A percentile compares a stretch with the other conserved stretches of the same genome.
Evolutionary conservation across 2,888 invertebrate genomes (phyloP).

Genomic region (Eubasilissa splendida): DNA sequence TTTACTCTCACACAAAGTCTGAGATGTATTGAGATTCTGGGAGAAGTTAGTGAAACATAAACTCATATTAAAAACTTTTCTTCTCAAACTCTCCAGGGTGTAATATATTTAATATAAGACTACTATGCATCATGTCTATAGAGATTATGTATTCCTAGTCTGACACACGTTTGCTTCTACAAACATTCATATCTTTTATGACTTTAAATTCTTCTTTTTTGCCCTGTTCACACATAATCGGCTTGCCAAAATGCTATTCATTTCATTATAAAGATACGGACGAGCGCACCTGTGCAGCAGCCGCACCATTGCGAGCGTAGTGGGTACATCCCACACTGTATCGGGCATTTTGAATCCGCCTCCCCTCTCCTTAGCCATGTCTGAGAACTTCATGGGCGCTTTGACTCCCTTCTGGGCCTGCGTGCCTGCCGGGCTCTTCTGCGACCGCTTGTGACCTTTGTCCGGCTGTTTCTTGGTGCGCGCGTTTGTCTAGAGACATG

Average conservation of each 20-base stretch:
- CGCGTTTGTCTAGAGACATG: not conserved
- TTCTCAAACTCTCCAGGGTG: too few species aligned
- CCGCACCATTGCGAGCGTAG: constrained; percentile 40
- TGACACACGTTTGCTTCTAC: too few species aligned
- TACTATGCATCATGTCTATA: too few species aligned
- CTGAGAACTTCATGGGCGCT: constrained; percentile 44
- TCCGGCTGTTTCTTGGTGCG: constrained; percentile 25
- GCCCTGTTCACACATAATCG: too few species aligned
- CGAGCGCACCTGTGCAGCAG: constrained; percentile 46
- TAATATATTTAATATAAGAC: too few species aligned
- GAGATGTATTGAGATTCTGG: too few species aligned
- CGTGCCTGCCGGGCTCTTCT: constrained; percentile 19
- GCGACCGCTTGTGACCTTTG: constrained; percentile 14
- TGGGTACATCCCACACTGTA: constrained; percentile 51
- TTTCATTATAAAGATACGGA: not conserved
- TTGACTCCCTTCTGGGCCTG: constrained; percentile 18
- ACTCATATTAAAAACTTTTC: too few species aligned
- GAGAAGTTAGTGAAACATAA: too few species aligned
- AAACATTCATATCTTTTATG: too few species aligned
- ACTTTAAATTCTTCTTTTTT: too few species aligned
- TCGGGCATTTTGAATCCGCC: constrained; percentile 42
- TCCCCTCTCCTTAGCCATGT: constrained; percentile 47
- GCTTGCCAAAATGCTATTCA: not conserved
- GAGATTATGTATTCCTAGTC: too few species aligned
- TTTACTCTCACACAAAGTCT: too few species aligned